These are phyloP conservation scores for Erpobdella octoculata DNA, from an alignment of 2,888 invertebrate species.

Conservation along the genomic window DNA sequence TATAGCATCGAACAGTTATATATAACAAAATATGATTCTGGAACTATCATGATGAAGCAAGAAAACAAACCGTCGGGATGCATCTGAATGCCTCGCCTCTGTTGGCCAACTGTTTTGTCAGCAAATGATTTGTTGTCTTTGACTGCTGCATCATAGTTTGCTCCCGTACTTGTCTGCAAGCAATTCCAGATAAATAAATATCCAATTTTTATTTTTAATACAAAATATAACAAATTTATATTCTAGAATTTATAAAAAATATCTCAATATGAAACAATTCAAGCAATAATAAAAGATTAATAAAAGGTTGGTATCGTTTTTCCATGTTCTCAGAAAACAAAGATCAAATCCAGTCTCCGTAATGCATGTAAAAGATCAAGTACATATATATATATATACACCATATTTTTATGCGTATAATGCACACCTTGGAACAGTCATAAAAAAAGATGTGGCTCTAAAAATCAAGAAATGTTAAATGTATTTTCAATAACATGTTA, in stretches of 20 bases:
- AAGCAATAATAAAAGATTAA: neutral
- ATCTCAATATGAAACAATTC: neutral
- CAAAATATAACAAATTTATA: too few relatives aligned
- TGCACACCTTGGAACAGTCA: too few relatives aligned
- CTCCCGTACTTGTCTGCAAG: slow-evolving; percentile 5
- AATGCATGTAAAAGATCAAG: too few relatives aligned
- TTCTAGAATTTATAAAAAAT: too few relatives aligned
- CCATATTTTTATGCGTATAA: too few relatives aligned
- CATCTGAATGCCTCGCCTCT: slow-evolving; percentile 76
- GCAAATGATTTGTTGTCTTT: slow-evolving; percentile 36
- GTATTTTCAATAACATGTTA: too few relatives aligned
- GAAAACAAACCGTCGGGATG: slow-evolving; percentile 72
- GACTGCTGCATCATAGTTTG: slow-evolving; percentile 30
- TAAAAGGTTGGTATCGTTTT: too few relatives aligned
- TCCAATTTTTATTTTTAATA: neutral
- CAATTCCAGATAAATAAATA: neutral
- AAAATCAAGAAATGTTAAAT: too few relatives aligned
- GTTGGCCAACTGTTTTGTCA: slow-evolving; percentile 42
- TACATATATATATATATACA: too few relatives aligned
- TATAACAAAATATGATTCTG: neutral
- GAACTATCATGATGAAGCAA: neutral
- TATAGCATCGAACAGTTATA: slow-evolving; percentile 9
- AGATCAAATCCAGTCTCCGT: too few relatives aligned
- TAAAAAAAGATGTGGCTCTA: too few relatives aligned
- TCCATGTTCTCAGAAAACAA: too few relatives aligned